These are phyloP conservation scores for Oopsacas minuta DNA, from an alignment of 37 sponge, comb jelly and placozoan species.

Conservation along the genomic window DNA sequence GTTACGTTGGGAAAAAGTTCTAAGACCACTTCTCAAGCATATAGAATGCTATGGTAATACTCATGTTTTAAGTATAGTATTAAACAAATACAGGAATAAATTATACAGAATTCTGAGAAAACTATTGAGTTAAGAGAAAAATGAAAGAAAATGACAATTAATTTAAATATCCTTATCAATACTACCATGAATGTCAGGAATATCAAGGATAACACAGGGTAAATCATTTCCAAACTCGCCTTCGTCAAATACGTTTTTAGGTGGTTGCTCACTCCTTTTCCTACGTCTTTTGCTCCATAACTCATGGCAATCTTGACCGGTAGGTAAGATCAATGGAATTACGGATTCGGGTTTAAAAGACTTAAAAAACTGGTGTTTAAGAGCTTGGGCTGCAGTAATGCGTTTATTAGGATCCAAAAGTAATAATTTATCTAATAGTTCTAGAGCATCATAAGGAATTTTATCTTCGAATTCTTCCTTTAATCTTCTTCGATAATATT, in stretches of 20 bases:
- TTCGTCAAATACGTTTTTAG: not conserved
- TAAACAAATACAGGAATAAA: no score
- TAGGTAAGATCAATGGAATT: constrained; percentile 54
- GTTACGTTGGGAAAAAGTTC: no score
- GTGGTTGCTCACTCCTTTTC: constrained; percentile 36
- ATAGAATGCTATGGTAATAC: no score
- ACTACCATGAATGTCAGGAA: no score
- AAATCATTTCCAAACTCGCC: no score
- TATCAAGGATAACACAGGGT: no score
- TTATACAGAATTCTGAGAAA: no score
- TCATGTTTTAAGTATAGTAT: no score
- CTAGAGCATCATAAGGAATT: constrained; percentile 72
- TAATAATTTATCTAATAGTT: constrained; percentile 71
- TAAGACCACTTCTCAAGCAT: no score
- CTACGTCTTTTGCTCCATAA: constrained; percentile 78
- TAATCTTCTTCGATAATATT: constrained; percentile 59
- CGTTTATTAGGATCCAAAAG: constrained; percentile 77
- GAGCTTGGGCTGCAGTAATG: constrained; percentile 58
- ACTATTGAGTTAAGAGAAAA: no score
- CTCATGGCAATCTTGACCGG: constrained; percentile 91
- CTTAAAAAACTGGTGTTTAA: constrained; percentile 69
- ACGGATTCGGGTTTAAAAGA: constrained; percentile 33
- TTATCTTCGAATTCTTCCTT: constrained; percentile 58
- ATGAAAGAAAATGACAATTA: no score
- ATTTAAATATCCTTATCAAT: no score